phyloP scores from a whole-genome alignment of 2,888 invertebrate species.

The Dioctria linearis region DNA sequence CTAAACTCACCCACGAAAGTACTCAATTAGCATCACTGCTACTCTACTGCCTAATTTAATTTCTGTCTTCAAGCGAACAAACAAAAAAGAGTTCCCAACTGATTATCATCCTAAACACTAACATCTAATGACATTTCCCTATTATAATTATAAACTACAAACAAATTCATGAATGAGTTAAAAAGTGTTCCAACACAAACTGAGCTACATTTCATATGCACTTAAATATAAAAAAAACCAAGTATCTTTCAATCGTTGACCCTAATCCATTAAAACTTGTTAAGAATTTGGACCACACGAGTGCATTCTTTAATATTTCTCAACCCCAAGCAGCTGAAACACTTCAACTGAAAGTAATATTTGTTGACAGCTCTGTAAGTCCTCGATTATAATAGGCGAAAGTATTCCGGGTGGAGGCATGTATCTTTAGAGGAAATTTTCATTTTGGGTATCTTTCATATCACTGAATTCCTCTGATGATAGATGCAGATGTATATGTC shows the following conservation, averaged over 20 bases:
- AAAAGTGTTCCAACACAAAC: neutral
- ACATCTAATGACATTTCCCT: neutral
- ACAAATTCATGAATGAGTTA: neutral
- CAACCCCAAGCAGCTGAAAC: too few species aligned
- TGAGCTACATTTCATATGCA: neutral
- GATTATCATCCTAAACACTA: neutral
- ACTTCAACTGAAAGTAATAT: too few species aligned
- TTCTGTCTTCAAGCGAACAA: neutral
- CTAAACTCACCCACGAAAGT: neutral
- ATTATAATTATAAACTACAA: neutral
- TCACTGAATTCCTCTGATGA: neutral
- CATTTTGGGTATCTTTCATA: neutral
- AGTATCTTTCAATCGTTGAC: neutral
- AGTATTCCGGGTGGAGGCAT: too few species aligned
- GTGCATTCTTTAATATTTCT: neutral
- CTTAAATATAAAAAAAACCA: neutral
- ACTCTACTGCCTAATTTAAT: slow-evolving; percentile 4
- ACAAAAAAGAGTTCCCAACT: neutral
- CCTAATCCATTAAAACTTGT: neutral
- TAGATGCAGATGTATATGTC: slow-evolving; percentile 9
- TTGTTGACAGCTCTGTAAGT: too few species aligned
- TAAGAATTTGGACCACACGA: slow-evolving; percentile 1
- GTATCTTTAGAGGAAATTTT: neutral
- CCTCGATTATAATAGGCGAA: too few species aligned
- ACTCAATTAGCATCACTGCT: neutral